Evolutionary conservation across 2,888 invertebrate species (phyloP), one percentile per base, ranked within the genome.

Genomic region (Apoda limacodes): DNA sequence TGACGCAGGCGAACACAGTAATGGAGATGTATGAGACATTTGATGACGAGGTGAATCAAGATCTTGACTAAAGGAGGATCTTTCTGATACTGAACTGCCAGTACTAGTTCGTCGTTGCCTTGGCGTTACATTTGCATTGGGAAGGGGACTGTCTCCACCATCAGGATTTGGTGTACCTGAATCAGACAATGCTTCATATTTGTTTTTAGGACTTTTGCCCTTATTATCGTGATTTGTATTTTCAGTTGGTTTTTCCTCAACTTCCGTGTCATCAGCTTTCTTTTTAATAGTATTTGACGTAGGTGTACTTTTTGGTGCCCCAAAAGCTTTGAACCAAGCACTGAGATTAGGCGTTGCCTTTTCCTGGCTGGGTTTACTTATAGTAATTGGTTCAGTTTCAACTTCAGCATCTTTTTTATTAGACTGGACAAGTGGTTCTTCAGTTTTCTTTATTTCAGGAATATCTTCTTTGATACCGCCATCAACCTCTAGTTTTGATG

Each of bases 281-380:
- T 89, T 90, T 25, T 83, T 82, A 1, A 59, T 47, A 4, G 81
- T 59, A 37, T 82, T 66, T 22, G 80, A 72, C 2, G 91, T 25
- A 7, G 67, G 50, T 2, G 85, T 76, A 37, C 81, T 83, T 67
- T 93, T 93, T 1, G 94, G 93, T 1, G 90, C 90, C 6, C 94
- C 93, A 58, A 95, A 94, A 0, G 94, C 94, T 67, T 93, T 93
- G 40, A 94, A 92, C 94, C 94, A 95, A 14, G 93, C 94, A 57
- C 92, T 93, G 32, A 93, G 78, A 69, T 94, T 93, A 1, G 94
- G 93, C 19, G 91, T 90, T 10, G 89, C 88, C 58, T 88, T 88
- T 39, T 85, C 84, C 49, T 86, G 83, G 39, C 83, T 83, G 12
- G 67, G 74, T 46, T 75, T 74, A 2, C 38, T 63, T 37, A 45